Percentiles rank a stretch among this genome's conserved stretches.
Conservation (phyloP, 2,797 vertebrate genomes). For the Halcyon smyrnensis region DNA sequence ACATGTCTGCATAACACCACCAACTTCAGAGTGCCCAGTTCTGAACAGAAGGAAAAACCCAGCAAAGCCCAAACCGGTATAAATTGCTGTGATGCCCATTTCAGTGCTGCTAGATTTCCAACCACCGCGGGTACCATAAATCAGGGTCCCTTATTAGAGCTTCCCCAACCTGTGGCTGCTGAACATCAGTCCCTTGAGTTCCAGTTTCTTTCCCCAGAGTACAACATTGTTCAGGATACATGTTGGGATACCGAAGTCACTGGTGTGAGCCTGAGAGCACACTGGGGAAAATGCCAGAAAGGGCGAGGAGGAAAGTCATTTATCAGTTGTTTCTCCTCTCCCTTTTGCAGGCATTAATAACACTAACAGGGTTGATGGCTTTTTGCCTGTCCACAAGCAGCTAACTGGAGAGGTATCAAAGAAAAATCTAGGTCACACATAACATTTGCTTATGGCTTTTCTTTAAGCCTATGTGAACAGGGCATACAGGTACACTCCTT, state of each 20-base stretch:
- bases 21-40: background rate
- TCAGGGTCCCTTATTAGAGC: background rate
- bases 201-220: background rate
- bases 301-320: background rate
- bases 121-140: background rate
- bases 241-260: background rate
- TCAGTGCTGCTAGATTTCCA: background rate
- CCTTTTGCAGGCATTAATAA: background rate
- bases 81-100: background rate
- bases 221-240: background rate
- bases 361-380: background rate
- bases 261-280: rapidly evolving
- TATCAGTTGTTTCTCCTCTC: background rate
- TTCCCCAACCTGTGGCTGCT: background rate
- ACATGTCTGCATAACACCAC: too few species aligned
- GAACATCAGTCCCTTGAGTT: background rate
- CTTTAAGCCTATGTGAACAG: background rate
- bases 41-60: background rate
- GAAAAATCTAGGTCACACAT: background rate
- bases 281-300: background rate
- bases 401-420: background rate
- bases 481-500: background rate
- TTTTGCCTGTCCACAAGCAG: background rate
- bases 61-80: background rate
- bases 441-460: background rate